phyloP scores from a whole-genome alignment of 2,113 vertebrate species.

The Dasyurus viverrinus region DNA sequence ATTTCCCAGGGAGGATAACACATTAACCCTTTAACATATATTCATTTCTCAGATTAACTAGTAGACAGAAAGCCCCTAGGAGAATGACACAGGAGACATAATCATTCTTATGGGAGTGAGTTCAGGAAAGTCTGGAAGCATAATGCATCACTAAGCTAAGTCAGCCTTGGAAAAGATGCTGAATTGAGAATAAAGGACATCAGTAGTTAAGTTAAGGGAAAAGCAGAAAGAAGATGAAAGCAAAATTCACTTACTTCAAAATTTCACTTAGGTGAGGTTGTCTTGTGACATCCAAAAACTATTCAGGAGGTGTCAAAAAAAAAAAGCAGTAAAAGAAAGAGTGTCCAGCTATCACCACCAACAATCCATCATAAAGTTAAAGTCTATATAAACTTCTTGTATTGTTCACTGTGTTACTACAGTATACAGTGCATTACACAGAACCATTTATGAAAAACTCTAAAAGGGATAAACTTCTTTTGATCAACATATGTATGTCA shows the following conservation, averaged over 20 bases:
- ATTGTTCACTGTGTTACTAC: background rate
- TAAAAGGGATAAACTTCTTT: conserved; percentile 7
- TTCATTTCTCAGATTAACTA: conserved; percentile 20
- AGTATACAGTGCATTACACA: background rate
- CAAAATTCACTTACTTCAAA: conserved; percentile 24
- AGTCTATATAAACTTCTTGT: background rate
- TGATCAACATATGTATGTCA: background rate
- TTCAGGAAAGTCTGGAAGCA: background rate
- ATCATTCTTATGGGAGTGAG: conserved; percentile 11
- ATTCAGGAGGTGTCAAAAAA: background rate
- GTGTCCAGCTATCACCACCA: background rate
- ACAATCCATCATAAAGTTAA: background rate
- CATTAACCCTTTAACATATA: conserved; percentile 13
- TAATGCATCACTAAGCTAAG: background rate
- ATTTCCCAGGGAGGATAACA: conserved; percentile 41
- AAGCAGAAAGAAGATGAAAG: background rate
- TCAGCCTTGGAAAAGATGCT: background rate
- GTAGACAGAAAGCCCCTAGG: background rate
- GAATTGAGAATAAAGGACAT: background rate
- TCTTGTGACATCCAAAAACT: background rate
- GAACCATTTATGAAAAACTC: background rate
- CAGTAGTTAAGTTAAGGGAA: background rate
- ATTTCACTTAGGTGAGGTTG: background rate
- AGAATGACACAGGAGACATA: background rate
- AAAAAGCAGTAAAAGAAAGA: background rate